These are phyloP conservation scores for Plectrocnemia conspersa DNA, from an alignment of 1,140 invertebrate species.

Conservation along the genomic window DNA sequence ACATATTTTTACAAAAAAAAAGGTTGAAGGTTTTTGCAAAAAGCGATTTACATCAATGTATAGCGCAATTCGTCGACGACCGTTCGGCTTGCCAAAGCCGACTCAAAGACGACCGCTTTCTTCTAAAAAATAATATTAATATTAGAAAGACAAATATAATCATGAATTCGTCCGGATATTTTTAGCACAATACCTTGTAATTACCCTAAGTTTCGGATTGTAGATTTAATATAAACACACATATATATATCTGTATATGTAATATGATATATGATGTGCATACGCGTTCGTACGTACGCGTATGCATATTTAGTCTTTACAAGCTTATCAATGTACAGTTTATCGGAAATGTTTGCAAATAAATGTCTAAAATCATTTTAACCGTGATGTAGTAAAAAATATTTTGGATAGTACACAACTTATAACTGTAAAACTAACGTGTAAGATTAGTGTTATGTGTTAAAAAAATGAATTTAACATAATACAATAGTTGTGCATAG, in stretches of 20 bases:
- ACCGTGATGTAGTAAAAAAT: constrained; percentile 31
- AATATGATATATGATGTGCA: neutral
- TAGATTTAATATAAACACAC: constrained; percentile 19
- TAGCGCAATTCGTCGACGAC: too few relatives aligned
- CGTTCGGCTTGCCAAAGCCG: too few relatives aligned
- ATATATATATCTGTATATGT: constrained; percentile 14
- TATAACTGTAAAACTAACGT: constrained; percentile 30
- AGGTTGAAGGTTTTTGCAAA: too few relatives aligned
- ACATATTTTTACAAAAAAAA: too few relatives aligned
- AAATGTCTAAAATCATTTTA: constrained; percentile 25
- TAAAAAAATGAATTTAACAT: constrained; percentile 27
- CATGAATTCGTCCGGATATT: constrained; percentile 36
- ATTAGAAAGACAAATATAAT: constrained; percentile 35
- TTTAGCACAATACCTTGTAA: constrained; percentile 36
- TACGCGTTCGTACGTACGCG: neutral
- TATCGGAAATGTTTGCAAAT: constrained; percentile 29
- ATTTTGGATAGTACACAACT: constrained; percentile 36
- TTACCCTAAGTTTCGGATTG: constrained; percentile 35
- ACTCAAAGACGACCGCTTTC: constrained; percentile 27
- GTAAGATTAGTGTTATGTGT: constrained; percentile 35
- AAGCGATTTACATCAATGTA: too few relatives aligned
- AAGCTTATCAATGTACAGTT: constrained; percentile 37
- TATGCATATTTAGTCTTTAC: constrained; percentile 25
- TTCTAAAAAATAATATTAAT: constrained; percentile 34
- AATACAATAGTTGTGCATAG: constrained; percentile 36